A percentile compares a stretch with the other conserved stretches of the same genome.
Evolutionary conservation across 2,113 vertebrate species (phyloP).

Genomic region (Gopherus evgoodei): DNA sequence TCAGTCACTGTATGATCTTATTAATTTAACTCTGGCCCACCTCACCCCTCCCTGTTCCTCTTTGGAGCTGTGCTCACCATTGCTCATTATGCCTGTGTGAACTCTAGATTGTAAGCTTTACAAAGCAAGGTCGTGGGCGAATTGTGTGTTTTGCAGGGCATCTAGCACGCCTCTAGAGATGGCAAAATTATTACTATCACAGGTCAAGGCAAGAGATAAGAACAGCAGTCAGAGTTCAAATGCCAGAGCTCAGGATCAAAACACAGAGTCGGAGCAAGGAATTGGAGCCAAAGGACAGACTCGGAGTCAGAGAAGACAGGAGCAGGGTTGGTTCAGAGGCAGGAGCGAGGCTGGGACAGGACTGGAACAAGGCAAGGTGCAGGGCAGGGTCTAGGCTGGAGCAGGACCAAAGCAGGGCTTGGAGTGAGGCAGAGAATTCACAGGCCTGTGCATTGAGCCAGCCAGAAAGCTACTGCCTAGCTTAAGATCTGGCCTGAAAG

Average conservation of each 20-base stretch:
- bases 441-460: neutral
- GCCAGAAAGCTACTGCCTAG: neutral
- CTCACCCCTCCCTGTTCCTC: neutral
- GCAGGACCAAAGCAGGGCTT: neutral
- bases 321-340: neutral
- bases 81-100: neutral
- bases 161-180: neutral
- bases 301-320: neutral
- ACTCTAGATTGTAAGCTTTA: slow-evolving; percentile 28
- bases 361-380: neutral
- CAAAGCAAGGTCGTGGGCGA: neutral
- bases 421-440: neutral
- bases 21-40: neutral
- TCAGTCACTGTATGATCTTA: slow-evolving; percentile 13
- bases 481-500: neutral
- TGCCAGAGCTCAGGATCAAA: neutral
- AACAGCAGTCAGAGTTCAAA: neutral
- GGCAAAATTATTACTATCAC: neutral
- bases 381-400: neutral
- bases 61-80: neutral
- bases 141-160: neutral
- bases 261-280: neutral
- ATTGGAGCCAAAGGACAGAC: neutral
- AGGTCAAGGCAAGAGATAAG: neutral
- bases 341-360: neutral